A percentile compares a stretch with the other conserved stretches of the same genome.
Evolutionary conservation across 2,113 vertebrate species (phyloP).

Genomic region (Crotalus horridus): DNA sequence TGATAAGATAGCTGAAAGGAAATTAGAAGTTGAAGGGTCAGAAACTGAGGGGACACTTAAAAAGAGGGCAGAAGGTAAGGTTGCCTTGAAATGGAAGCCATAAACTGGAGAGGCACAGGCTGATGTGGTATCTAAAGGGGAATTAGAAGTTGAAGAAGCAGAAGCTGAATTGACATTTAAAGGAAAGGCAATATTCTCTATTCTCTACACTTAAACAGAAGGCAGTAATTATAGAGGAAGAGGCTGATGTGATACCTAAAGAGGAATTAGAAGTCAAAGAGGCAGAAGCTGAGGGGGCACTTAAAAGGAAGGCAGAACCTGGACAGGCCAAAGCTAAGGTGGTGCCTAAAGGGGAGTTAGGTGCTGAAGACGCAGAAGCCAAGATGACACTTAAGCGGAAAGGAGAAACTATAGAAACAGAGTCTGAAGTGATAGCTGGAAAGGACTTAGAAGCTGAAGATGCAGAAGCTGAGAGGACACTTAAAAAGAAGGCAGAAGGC

Average conservation of each 20-base stretch:
- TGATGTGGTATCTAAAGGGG: neutral
- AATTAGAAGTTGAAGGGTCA: neutral
- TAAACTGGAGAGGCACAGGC: neutral
- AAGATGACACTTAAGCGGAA: neutral
- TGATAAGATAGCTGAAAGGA: neutral
- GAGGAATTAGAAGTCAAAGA: neutral
- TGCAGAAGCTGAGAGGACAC: neutral
- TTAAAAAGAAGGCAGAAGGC: neutral
- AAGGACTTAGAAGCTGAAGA: neutral
- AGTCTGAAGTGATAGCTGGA: neutral
- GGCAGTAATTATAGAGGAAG: neutral
- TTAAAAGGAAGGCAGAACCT: neutral
- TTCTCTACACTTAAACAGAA: neutral
- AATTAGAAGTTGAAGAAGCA: neutral
- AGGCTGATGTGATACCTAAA: neutral
- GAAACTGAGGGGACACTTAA: neutral
- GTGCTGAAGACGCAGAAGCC: neutral
- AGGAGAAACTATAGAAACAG: neutral
- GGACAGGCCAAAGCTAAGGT: neutral
- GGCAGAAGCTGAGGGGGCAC: neutral
- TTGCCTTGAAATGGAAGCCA: neutral
- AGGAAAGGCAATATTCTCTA: neutral
- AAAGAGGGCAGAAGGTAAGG: neutral
- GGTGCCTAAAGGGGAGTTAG: neutral
- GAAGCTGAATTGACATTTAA: neutral